Base-by-base conservation (phyloP, 2,888 invertebrate genomes). In the Axea sp. region DNA sequence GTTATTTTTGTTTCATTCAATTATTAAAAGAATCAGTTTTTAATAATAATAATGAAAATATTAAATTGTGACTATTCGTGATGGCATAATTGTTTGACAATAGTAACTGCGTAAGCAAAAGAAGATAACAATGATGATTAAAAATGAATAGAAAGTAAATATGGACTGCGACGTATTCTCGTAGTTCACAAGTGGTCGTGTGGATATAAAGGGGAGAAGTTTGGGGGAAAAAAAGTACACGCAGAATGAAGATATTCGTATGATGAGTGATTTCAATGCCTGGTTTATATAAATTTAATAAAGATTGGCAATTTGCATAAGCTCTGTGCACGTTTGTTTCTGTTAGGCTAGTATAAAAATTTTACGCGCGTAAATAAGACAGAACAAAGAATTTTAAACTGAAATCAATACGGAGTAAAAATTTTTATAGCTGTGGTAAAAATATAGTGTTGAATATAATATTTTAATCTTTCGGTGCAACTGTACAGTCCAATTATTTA, bases 121-220 rank as follows among this genome's bases (percentile, higher is more conserved):
- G 33, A 31, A 51, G 51, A 33, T 64, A 51, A 64, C 43, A 64
- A 51, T 51, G 64, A 64, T 33, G 3, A 51, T 64, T 15, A 64
- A 51, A 43, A 41, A 64, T 64, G 64, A 64, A 64, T 67, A 47
- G 14, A 37, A 33, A 28, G 65, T 45, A 65, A 45, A 65, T 57
- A 57, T 31, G 41, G 41, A 22, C 31, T 41, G 41, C 62, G 41
- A 62, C 31, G 62, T 41, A 41, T 49, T 49, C 62, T 49, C 31
- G 19, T 14, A 55, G 30, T 57, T 24, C 15, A 28, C 37, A 47
- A 62, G 62, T 31, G 62, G 30, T 19, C 6, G 43, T 19, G 62
- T 31, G 15, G 39, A 60, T 39, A 30, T n/a, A 49, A 49, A 60
- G 37, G 60, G 62, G 26, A 41, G 31, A 14, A 22, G 41, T 57